Evolutionary conservation across 2,113 vertebrate species (phyloP).

Genomic region (Corynorhinus townsendii): DNA sequence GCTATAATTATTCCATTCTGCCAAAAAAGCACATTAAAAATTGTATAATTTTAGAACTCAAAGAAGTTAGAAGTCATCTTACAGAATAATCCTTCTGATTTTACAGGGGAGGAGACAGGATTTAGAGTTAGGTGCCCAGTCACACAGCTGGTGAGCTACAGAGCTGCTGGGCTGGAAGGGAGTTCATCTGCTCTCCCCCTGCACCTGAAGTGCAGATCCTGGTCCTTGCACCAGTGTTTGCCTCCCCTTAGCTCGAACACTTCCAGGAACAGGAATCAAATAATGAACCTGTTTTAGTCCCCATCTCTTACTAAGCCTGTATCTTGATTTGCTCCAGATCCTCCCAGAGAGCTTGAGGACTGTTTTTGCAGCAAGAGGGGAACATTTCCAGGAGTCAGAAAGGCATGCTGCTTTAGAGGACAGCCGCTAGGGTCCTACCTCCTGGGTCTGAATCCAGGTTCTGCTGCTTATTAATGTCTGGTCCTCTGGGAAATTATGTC

Average conservation of each 20-base stretch:
- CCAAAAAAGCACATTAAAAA: neutral
- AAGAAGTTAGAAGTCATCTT: neutral
- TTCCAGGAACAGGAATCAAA: neutral
- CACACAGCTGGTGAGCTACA: neutral
- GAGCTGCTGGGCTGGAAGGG: neutral
- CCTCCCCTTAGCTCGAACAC: neutral
- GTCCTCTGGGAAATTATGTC: neutral
- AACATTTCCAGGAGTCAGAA: neutral
- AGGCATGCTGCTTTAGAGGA: neutral
- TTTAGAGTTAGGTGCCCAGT: neutral
- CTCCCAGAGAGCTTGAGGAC: neutral
- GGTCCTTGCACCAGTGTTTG: neutral
- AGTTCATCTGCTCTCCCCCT: neutral
- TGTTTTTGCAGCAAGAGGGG: neutral
- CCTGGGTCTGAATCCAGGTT: neutral
- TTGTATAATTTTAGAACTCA: neutral
- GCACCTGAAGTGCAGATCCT: neutral
- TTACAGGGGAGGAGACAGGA: neutral
- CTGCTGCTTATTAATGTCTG: neutral
- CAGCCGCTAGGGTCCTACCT: neutral
- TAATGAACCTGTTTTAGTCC: neutral
- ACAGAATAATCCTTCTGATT: neutral
- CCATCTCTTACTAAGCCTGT: neutral
- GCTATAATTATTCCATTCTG: neutral
- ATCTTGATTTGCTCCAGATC: neutral